Evolutionary conservation across 2,888 invertebrate species (phyloP), one percentile per base, ranked within the genome.

Genomic region (Pheosia gnoma): DNA sequence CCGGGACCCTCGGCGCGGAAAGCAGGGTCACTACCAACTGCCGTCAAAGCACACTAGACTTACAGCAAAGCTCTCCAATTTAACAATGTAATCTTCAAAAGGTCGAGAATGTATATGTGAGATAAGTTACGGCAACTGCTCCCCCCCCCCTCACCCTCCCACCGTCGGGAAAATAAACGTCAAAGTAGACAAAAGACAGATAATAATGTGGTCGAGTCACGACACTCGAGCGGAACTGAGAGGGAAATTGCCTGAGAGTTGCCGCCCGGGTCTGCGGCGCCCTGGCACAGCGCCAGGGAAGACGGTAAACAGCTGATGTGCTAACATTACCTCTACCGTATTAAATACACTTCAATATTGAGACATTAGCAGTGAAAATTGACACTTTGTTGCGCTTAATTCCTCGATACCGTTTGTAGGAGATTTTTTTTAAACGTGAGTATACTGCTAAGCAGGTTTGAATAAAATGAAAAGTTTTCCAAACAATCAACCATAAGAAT

Each of bases 181-280:
- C 53, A 37, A 37, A 10, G 37, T 37, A 53, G 53, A 53, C 53
- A 53, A 53, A 47, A 53, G 53, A 10, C 37, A 53, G 37, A 53
- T 53, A 53, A 51, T 51, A 51, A 53, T 53, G 37, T 37, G 37
- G 53, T 51, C 37, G 53, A 11, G 36, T 11, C 53, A 5, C 37
- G 25, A 25, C 25, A 25, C 13, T 11, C 3, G 37, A 11, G 53
- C 53, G 37, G 36, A 53, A 53, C 37, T 53, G 53, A 37, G 53
- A 7, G 25, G 51, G 51, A 13, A 53, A 53, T 51, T 13, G 51
- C 25, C 53, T 37, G 25, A 37, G 37, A 53, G 53, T 53, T 37
- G 11, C 52, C 53, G 53, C 4, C 11, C 37, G 37, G 10, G 5
- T 2, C 25, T 25, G 51, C n/a, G 53, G 10, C 52, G 52, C 13